Conservation (phyloP, 1,140 invertebrate genomes). For the Macrobrachium nipponense region DNA sequence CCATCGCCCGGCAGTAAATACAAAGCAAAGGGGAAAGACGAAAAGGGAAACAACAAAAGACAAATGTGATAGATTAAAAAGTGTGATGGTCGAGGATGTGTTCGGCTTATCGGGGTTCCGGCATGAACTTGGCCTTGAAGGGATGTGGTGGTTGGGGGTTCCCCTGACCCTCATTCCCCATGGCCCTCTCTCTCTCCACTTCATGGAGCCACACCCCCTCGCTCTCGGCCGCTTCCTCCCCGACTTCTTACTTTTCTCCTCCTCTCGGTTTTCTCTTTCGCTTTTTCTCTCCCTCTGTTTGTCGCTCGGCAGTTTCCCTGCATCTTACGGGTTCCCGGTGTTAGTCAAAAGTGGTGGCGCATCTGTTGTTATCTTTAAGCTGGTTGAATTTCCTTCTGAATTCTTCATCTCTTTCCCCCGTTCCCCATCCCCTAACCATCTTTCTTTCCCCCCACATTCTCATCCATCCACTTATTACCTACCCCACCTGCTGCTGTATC, state of each 20-base stretch:
- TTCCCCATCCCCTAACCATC: neutral
- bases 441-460: neutral
- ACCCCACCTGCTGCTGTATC: neutral
- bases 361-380: too few species aligned
- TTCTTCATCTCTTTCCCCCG: neutral
- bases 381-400: too few species aligned
- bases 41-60: too few species aligned
- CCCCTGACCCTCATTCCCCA: slow-evolving; percentile 32
- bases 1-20: too few species aligned
- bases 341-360: too few species aligned
- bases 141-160: neutral
- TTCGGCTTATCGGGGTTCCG: too few species aligned
- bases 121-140: slow-evolving; percentile 34
- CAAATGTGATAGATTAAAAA: too few species aligned
- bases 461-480: neutral
- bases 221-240: neutral
- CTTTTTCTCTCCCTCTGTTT: neutral
- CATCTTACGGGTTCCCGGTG: neutral
- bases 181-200: neutral
- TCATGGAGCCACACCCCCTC: neutral
- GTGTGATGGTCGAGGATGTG: too few species aligned
- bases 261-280: neutral
- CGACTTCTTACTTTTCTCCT: slow-evolving; percentile 17
- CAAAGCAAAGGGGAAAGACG: too few species aligned
- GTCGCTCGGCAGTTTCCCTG: neutral